Conservation (phyloP, 2,888 invertebrate genomes). For the Sinhomidia bicolor region DNA sequence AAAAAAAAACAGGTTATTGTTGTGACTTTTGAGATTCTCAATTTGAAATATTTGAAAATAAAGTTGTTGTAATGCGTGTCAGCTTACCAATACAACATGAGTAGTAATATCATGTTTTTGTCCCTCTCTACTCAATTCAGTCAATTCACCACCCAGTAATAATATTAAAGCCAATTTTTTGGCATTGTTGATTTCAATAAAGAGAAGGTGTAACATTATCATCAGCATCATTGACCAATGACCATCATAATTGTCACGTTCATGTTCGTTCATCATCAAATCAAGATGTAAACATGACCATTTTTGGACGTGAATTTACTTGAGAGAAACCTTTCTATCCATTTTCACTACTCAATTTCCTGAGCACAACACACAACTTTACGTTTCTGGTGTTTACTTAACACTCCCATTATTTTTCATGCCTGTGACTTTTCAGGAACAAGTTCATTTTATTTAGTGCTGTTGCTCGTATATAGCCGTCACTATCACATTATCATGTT, state of each 20-base stretch:
- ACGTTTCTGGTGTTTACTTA: constrained; percentile 22
- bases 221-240: no score
- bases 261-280: background rate
- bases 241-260: constrained; percentile 6
- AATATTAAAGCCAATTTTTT: no score
- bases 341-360: background rate
- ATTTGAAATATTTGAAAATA: background rate
- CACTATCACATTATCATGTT: constrained; percentile 41
- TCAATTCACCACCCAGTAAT: no score
- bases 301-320: constrained; percentile 21
- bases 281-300: constrained; percentile 21
- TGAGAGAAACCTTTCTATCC: background rate
- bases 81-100: background rate
- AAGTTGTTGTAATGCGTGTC: constrained; percentile 25
- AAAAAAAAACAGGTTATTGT: background rate
- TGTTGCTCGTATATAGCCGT: no score
- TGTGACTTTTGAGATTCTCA: background rate
- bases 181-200: background rate
- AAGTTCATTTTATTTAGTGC: background rate
- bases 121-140: background rate
- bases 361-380: background rate
- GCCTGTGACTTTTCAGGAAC: background rate
- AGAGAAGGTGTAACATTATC: constrained; percentile 2
- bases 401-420: background rate
- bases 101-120: background rate